Evolutionary conservation across 2,888 invertebrate species (phyloP).

Genomic region (Antheraea yamamai): DNA sequence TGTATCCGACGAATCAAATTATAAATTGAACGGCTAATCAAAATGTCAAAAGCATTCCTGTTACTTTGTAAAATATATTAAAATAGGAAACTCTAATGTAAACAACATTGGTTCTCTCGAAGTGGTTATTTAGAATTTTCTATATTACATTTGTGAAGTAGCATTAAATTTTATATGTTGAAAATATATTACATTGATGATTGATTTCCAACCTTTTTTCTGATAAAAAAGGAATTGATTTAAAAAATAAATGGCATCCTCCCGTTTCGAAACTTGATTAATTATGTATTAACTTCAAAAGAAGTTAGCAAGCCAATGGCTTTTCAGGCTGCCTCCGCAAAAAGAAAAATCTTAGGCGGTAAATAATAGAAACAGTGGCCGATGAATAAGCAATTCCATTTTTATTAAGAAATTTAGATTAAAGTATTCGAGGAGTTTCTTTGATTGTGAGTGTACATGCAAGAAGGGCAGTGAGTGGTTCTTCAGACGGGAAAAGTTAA

Average conservation of each 20-base stretch:
- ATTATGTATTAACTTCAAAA: constrained; percentile 45
- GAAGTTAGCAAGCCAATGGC: constrained; percentile 41
- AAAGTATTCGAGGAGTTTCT: constrained; percentile 28
- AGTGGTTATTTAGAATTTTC: no score
- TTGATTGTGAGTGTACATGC: constrained; percentile 24
- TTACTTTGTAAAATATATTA: not conserved
- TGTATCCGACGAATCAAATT: not conserved
- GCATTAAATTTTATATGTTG: not conserved
- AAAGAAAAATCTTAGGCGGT: constrained; percentile 22
- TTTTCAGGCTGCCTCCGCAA: constrained; percentile 29
- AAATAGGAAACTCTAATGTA: not conserved
- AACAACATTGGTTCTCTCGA: no score
- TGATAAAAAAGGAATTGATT: not conserved
- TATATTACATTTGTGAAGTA: no score
- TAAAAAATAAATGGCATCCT: constrained; percentile 30
- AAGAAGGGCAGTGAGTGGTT: constrained; percentile 33
- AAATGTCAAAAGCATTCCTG: not conserved
- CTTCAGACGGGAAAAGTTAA: constrained; percentile 28
- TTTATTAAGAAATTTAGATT: constrained; percentile 22
- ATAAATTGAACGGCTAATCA: constrained; percentile 4
- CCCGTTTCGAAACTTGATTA: constrained; percentile 31
- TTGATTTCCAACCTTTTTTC: not conserved
- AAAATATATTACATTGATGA: not conserved
- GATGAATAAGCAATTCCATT: constrained; percentile 24
- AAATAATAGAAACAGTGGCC: constrained; percentile 32